A percentile compares a stretch with the other conserved stretches of the same genome.
These are phyloP conservation scores for Mastigias papua DNA, from an alignment of 30 jellyfish, hydroid and myxozoan species.

Conservation along the genomic window DNA sequence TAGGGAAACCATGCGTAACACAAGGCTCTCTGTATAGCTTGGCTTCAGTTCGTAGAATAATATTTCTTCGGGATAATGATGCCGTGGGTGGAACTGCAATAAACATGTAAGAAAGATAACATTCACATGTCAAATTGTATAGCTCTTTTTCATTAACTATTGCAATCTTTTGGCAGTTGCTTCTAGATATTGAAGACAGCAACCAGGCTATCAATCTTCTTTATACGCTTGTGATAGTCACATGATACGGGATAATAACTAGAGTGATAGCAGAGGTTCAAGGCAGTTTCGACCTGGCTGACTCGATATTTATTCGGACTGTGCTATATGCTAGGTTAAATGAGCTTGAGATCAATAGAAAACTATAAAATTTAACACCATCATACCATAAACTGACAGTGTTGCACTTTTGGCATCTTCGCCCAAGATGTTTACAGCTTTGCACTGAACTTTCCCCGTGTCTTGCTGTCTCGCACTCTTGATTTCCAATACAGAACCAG, in stretches of 20 bases:
- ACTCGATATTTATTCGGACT: no score
- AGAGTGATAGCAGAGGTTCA: no score
- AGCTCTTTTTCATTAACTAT: no score
- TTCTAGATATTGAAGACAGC: no score
- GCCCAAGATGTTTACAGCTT: background rate
- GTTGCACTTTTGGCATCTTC: background rate
- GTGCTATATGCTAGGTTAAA: no score
- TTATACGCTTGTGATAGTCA: no score
- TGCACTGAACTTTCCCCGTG: background rate
- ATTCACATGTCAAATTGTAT: no score
- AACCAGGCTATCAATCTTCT: no score
- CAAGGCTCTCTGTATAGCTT: background rate
- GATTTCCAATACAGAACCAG: background rate
- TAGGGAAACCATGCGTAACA: background rate
- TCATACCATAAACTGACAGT: background rate
- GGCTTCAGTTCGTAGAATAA: background rate
- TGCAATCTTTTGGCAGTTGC: no score
- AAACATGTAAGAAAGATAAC: background rate
- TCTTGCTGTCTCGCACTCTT: background rate
- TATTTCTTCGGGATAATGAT: background rate
- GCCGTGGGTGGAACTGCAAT: conserved; percentile 2
- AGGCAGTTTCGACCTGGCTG: no score
- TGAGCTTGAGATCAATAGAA: no score
- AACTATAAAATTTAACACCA: background rate
- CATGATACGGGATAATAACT: no score